Conservation (phyloP, 53 echinoderm and acorn worm genomes). For the Actinopyga echinites region DNA sequence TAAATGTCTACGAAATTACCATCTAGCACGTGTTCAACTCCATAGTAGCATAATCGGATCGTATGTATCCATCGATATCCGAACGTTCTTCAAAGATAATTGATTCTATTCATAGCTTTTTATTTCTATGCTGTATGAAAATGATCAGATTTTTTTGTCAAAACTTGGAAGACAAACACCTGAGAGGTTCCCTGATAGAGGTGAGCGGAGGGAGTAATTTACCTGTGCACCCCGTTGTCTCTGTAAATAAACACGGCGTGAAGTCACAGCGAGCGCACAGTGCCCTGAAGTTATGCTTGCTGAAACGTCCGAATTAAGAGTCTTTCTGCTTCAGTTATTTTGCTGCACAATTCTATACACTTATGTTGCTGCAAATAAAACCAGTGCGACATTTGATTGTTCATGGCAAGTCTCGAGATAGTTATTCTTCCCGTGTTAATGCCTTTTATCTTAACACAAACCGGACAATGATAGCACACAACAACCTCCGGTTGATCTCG, state of each 20-base stretch:
- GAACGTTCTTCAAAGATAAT: background rate
- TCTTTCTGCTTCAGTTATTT: no score
- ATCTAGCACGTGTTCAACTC: background rate
- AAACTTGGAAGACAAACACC: conserved; percentile 39
- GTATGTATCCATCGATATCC: background rate
- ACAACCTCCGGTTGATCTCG: conserved; percentile 23
- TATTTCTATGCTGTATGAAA: background rate
- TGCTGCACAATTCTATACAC: no score
- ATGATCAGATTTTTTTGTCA: conserved; percentile 1
- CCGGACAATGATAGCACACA: background rate
- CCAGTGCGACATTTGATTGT: background rate
- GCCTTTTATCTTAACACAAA: background rate
- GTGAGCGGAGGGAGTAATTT: background rate
- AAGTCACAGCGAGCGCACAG: conserved; percentile 4
- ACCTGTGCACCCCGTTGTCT: conserved; percentile 49
- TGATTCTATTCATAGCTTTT: conserved; percentile 35
- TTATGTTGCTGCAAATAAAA: no score
- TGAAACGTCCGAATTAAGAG: background rate
- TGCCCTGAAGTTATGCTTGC: background rate
- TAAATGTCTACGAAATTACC: no score
- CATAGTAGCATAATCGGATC: background rate
- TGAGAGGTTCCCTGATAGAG: background rate
- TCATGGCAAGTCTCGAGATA: background rate
- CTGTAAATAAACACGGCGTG: conserved; percentile 45
- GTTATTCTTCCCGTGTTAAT: background rate